These are phyloP conservation scores for Luehdorfia chinensis DNA, from an alignment of 1,140 invertebrate genomes.

Conservation along the genomic window DNA sequence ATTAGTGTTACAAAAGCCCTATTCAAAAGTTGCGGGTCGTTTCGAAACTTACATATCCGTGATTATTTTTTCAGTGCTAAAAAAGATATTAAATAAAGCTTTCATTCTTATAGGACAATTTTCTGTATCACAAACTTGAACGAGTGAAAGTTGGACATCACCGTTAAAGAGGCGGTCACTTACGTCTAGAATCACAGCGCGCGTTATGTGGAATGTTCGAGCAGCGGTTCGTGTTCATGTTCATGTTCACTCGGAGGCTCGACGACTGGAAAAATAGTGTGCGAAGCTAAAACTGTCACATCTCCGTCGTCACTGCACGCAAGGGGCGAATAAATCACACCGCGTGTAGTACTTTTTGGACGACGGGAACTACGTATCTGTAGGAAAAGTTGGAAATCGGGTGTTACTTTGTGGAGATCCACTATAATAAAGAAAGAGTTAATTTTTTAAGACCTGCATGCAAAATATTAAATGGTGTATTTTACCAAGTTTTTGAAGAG, in stretches of 20 bases:
- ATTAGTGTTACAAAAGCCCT: neutral
- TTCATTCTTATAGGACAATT: too few species aligned
- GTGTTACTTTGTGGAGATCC: too few species aligned
- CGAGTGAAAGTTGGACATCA: neutral
- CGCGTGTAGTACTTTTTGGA: constrained; percentile 32
- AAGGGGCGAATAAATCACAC: constrained; percentile 51
- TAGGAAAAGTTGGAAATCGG: constrained; percentile 7
- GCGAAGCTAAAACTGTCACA: constrained; percentile 40
- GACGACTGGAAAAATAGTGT: constrained; percentile 32
- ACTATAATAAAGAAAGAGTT: too few species aligned
- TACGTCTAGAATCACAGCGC: constrained; percentile 59
- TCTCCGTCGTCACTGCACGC: constrained; percentile 57
- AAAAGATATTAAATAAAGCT: too few species aligned
- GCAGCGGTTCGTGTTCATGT: constrained; percentile 48
- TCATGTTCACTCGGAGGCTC: constrained; percentile 20
- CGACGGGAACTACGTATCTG: constrained; percentile 39
- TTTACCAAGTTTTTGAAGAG: too few species aligned
- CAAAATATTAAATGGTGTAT: too few species aligned
- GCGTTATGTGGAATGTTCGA: constrained; percentile 64
- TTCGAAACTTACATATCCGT: too few species aligned
- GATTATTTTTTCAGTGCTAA: too few species aligned
- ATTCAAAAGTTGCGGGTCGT: too few species aligned
- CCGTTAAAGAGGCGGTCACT: constrained; percentile 29
- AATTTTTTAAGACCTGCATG: too few species aligned
- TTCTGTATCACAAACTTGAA: constrained; percentile 7